Base-by-base conservation (phyloP, 2,888 invertebrate genomes). In the Sesia bembeciformis region DNA sequence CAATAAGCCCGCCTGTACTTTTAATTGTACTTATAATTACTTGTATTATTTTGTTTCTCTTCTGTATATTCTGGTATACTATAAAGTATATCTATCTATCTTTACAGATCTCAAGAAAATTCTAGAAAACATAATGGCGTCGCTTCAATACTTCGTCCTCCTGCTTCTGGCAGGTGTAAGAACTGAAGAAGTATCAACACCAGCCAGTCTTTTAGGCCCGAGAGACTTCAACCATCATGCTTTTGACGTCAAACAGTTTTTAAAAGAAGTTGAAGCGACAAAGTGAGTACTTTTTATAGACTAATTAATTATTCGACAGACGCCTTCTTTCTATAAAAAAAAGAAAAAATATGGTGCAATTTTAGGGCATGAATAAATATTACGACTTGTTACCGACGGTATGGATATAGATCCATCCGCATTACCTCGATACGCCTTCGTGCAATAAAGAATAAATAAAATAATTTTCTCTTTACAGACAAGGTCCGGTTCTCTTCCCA, bases 401-500 rank as follows among this genome's bases (percentile, higher is more conserved):
- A 23, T 23, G 23, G 23, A 23, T 23, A 23, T 23, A 23, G 23
- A 1, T 23, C 23, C 23, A 23, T 23, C 23, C 23, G 1, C 23
- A 23, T 23, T 23, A 1, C 23, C 23, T 23, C 23, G 23, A 23
- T 23, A 23, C 23, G 23, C 23, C 23, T 23, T 23, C 1, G 23
- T 23, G 23, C 23, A 23, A 23, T 23, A 23, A 23, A 23, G 23
- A 23, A 23, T 23, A 23, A 23, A 23, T 23, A 23, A 23, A 23
- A 23, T 23, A 23, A 23, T 8, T 8, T 46, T 7, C 46, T 52
- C 23, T 7, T 52, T 52, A 3, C 52, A 52, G 90, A 57, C 76
- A 89, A 71, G 90, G 90, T 0, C 90, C 90, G 54, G 84, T 89
- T 0, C 62, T 88, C 0, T 90, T 90, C 61, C 90, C 90, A 0